Base-by-base conservation (phyloP, 2,797 vertebrate genomes). In the Danio tinwini region DNA sequence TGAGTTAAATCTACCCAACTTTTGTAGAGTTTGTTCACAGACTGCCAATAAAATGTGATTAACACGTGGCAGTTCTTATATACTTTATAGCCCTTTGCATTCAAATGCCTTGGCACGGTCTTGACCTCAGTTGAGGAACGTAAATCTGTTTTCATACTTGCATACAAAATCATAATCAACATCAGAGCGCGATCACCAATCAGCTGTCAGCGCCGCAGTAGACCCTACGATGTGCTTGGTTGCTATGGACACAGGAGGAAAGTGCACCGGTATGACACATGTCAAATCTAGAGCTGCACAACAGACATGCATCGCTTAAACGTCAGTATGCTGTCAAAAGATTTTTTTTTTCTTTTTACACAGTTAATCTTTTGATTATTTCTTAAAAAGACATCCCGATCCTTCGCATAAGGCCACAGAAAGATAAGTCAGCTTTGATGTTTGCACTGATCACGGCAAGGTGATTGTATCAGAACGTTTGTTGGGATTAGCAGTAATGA, bases 401-500 rank as follows among this genome's bases (percentile, higher is more conserved):
- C 14, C 12, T 78, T 19, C 64, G 59, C 58, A 4, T 55, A 29
- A 53, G 49, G 37, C 47, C 68, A 63, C 7, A 17, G 67, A 50
- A 62, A 16, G 82, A 82, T 88, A 90, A 91, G 90, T 88, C 83
- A 67, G 55, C 86, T 90, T 88, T 89, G 86, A 91, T 89, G 89
- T 88, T 81, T 88, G 82, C 62, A 77, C 82, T 83, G 83, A 91
- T 90, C 83, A 65, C 52, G 65, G 79, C 52, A 89, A 84, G 83
- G 55, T 83, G 83, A 90, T 90, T 90, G 74, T 88, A 84, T 91
- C 87, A 87, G 39, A 74, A 74, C 76, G 78, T 86, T 86, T 85
- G 89, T 87, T 87, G 86, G 89, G 89, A 93, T 93, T 89, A 91
- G 58, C 85, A 77, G 89, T 90, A 89, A 91, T 88, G 81, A 87